Evolutionary conservation across 2,888 invertebrate genomes (phyloP).

Genomic region (Dyspetes luteomarginatus): DNA sequence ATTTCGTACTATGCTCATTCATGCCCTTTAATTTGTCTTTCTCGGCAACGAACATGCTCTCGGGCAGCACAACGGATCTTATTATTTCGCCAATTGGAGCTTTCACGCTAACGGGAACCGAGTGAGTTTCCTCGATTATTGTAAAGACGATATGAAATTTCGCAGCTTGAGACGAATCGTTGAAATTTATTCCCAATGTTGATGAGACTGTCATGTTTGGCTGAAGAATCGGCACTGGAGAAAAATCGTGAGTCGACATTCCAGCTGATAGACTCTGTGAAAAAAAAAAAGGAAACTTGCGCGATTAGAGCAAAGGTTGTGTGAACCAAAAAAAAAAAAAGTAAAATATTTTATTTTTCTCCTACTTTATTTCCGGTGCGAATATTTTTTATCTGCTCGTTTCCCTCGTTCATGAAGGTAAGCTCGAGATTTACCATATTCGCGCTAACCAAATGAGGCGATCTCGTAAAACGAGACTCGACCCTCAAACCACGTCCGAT

Average conservation of each 20-base stretch:
- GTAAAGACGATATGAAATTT: slow-evolving; percentile 90
- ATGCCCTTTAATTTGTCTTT: slow-evolving; percentile 94
- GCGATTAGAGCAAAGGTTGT: background rate
- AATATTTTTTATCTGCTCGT: slow-evolving; percentile 88
- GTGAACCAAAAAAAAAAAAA: no score
- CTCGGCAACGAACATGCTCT: slow-evolving; percentile 88
- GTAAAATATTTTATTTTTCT: background rate
- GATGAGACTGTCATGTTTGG: slow-evolving; percentile 87
- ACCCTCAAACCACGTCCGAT: slow-evolving; percentile 88
- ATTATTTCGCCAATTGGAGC: slow-evolving; percentile 95
- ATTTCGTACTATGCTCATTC: slow-evolving; percentile 90
- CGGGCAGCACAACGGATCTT: slow-evolving; percentile 91
- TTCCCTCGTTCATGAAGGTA: slow-evolving; percentile 89
- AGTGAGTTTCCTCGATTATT: slow-evolving; percentile 76
- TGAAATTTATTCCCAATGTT: slow-evolving; percentile 94
- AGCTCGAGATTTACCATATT: slow-evolving; percentile 93
- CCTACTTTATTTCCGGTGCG: slow-evolving; percentile 89
- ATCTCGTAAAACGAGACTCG: slow-evolving; percentile 89
- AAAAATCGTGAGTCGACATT: slow-evolving; percentile 91
- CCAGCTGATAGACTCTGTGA: slow-evolving; percentile 87
- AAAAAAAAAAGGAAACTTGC: slow-evolving; percentile 43
- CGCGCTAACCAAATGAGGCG: slow-evolving; percentile 92
- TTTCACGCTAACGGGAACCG: slow-evolving; percentile 86
- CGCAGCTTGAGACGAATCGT: slow-evolving; percentile 95
- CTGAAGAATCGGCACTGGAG: slow-evolving; percentile 87